phyloP scores from a whole-genome alignment of 2,113 vertebrate genomes.

The Tretioscincus oriximinensis region DNA sequence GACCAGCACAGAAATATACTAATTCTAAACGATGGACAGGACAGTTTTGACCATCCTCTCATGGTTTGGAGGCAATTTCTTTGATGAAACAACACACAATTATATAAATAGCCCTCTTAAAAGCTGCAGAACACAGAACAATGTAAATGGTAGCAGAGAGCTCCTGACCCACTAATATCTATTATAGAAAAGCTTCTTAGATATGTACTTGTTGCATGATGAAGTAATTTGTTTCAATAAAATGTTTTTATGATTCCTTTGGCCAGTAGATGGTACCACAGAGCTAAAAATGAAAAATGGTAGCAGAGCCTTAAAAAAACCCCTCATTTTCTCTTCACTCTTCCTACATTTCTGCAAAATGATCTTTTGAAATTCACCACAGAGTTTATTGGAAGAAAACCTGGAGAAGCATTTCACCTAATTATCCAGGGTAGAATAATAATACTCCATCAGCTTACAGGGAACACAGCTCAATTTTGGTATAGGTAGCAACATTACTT shows the following conservation, averaged over 20 bases:
- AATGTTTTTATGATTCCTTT: background rate
- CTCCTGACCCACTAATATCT: background rate
- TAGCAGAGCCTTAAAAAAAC: background rate
- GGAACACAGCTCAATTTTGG: too few relatives aligned
- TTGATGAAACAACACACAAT: background rate
- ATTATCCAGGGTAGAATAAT: background rate
- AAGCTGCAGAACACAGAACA: too few relatives aligned
- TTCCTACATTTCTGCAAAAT: background rate
- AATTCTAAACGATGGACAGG: background rate
- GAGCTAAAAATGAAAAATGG: background rate
- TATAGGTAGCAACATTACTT: too few relatives aligned
- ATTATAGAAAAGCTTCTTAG: background rate
- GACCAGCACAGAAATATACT: background rate
- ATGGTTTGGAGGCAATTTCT: background rate
- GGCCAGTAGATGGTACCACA: slow-evolving; percentile 9
- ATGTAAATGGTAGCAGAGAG: too few relatives aligned
- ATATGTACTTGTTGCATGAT: background rate
- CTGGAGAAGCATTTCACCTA: background rate
- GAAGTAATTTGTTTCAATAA: background rate
- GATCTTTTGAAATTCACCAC: background rate
- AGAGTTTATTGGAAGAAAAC: background rate
- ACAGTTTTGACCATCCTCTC: background rate
- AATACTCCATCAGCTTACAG: too few relatives aligned
- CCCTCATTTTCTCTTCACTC: background rate
- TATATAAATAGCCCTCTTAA: background rate